Evolutionary conservation across 92 coral and sea anemone species (phyloP).

Genomic region (Chrysogorgia sp.): DNA sequence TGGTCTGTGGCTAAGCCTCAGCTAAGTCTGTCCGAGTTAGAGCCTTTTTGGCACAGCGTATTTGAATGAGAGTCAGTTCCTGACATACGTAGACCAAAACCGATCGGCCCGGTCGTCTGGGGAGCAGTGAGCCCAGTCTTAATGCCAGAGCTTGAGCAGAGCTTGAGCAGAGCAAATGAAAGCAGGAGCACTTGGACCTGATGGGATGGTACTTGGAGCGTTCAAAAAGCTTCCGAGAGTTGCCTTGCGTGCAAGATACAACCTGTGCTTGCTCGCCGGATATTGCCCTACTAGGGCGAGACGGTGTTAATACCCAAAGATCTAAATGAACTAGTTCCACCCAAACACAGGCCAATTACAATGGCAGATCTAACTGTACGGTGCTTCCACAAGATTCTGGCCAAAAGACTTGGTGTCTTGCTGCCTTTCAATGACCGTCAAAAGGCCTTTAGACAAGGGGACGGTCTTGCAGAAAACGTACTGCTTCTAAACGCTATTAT

Average conservation of each 20-base stretch:
- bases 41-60: background rate
- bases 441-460: slow-evolving; percentile 31
- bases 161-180: background rate
- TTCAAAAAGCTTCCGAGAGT: background rate
- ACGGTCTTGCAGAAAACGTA: slow-evolving; percentile 18
- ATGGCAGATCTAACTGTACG: slow-evolving; percentile 5
- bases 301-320: slow-evolving; percentile 18
- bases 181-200: slow-evolving; percentile 18
- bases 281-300: background rate
- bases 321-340: background rate
- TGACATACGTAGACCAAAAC: background rate
- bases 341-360: slow-evolving; percentile 34
- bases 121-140: background rate
- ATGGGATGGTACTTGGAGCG: slow-evolving; percentile 6
- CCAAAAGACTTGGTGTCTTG: background rate
- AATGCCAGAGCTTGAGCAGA: background rate
- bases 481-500: slow-evolving; percentile 6
- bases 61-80: slow-evolving; percentile 1
- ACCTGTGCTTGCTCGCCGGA: slow-evolving; percentile 37
- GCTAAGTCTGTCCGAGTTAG: background rate
- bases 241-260: background rate
- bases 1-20: background rate
- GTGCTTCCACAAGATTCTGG: slow-evolving; percentile 32
- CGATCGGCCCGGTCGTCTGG: slow-evolving; percentile 1
- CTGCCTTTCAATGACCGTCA: background rate